Percentiles rank a stretch among this genome's conserved stretches.
phyloP scores from a whole-genome alignment of 2,113 vertebrate genomes.

The Pterophyllum scalare region DNA sequence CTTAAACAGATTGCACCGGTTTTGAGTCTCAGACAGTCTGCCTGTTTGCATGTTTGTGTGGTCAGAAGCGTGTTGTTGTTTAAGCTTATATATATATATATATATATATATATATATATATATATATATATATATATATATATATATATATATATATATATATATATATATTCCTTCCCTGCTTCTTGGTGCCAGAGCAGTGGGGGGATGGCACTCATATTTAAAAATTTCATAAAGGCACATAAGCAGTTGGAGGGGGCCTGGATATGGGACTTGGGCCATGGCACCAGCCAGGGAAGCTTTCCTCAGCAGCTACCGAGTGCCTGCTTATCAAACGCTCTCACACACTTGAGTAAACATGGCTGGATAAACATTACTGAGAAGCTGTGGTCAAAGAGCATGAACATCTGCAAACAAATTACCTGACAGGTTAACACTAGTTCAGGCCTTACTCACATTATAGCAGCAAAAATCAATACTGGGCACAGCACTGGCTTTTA shows the following conservation, averaged over 20 bases:
- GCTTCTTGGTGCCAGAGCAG: slow-evolving; percentile 23
- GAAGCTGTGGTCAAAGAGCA: slow-evolving; percentile 39
- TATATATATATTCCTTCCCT: neutral
- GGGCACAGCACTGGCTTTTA: neutral
- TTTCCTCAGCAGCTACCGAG: slow-evolving; percentile 2
- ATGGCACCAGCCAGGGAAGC: neutral
- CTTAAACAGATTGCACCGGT: slow-evolving; percentile 37
- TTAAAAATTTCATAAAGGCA: slow-evolving; percentile 61
- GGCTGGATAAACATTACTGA: slow-evolving; percentile 31
- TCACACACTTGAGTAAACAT: slow-evolving; percentile 52
- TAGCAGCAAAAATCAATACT: neutral
- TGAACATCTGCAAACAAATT: slow-evolving; percentile 36
- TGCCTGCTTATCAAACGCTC: slow-evolving; percentile 39
- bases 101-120: neutral
- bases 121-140: neutral
- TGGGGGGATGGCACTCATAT: slow-evolving; percentile 10
- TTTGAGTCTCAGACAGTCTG: slow-evolving; percentile 30
- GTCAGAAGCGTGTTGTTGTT: neutral
- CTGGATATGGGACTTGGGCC: slow-evolving; percentile 16
- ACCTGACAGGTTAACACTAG: slow-evolving; percentile 9
- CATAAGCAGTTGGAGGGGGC: slow-evolving; percentile 38
- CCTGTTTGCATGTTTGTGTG: slow-evolving; percentile 36
- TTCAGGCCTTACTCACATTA: neutral
- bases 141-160: neutral
- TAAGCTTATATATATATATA: neutral